These are phyloP conservation scores for Tineola bisselliella DNA, from an alignment of 2,888 invertebrate species.

Conservation along the genomic window DNA sequence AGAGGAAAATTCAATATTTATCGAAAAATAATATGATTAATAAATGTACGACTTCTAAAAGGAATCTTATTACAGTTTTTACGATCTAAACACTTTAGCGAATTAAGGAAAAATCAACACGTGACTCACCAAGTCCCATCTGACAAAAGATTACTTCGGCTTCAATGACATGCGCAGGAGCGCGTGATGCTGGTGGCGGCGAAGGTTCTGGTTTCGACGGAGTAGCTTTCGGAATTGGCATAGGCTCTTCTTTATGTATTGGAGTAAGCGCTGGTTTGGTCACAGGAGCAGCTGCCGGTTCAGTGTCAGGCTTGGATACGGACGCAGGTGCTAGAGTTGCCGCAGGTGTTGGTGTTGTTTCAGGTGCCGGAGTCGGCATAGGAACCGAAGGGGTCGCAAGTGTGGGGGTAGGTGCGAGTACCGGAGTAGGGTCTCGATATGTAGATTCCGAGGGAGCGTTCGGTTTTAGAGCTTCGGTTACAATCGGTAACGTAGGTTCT, in stretches of 20 bases:
- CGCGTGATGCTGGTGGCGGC: not conserved
- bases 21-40: not conserved
- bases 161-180: constrained; percentile 62
- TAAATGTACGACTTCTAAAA: not conserved
- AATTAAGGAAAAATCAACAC: not conserved
- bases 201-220: constrained; percentile 9
- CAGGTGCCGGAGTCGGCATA: constrained; percentile 14
- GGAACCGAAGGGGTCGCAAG: constrained; percentile 18
- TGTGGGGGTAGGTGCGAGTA: constrained; percentile 22
- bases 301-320: constrained; percentile 40
- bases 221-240: constrained; percentile 20
- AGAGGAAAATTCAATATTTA: no score
- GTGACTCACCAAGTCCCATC: constrained; percentile 75
- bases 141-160: constrained; percentile 77
- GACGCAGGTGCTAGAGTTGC: constrained; percentile 21
- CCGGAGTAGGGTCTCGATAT: constrained; percentile 20
- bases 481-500: constrained; percentile 10
- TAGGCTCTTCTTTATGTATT: not conserved
- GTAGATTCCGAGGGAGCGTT: constrained; percentile 26
- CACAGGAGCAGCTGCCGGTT: constrained; percentile 28
- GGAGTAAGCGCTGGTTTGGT: constrained; percentile 14
- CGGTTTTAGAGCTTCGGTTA: constrained; percentile 19
- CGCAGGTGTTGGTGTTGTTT: constrained; percentile 20
- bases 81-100: constrained; percentile 8
- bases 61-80: constrained; percentile 21